These are phyloP conservation scores for Sympetrum striolatum DNA, from an alignment of 2,888 invertebrate species.

Conservation along the genomic window DNA sequence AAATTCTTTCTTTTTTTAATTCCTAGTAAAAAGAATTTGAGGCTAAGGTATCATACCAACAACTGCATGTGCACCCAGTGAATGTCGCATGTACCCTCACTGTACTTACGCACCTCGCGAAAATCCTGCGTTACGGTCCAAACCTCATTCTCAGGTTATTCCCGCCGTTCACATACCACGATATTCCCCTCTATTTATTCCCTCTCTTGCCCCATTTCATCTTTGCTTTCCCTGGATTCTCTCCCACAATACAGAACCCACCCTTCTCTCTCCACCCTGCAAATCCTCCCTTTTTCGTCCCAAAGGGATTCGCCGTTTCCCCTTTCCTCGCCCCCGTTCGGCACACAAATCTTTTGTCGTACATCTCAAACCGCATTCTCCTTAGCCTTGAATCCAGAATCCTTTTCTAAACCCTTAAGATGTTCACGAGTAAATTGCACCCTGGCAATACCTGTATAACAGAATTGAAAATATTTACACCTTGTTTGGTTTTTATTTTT, in stretches of 20 bases:
- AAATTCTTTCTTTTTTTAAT: no score
- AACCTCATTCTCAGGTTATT: background rate
- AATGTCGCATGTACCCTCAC: no score
- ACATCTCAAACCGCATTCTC: conserved; percentile 17
- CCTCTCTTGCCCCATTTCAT: background rate
- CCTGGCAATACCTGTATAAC: background rate
- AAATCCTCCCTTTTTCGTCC: background rate
- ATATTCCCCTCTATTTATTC: background rate
- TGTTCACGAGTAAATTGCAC: background rate
- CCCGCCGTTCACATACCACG: background rate
- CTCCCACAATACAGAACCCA: background rate
- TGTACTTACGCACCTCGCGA: no score
- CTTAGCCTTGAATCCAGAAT: background rate
- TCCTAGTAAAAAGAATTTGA: no score
- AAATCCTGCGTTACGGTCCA: background rate
- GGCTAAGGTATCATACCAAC: no score
- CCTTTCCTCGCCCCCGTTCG: background rate
- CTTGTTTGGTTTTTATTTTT: no score
- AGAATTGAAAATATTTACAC: no score
- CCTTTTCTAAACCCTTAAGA: background rate
- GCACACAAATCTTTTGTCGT: conserved; percentile 30
- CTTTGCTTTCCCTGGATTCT: background rate
- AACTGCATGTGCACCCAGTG: no score
- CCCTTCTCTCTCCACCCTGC: background rate
- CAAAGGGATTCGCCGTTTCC: background rate